Base-by-base conservation (phyloP, 2,888 invertebrate genomes). In the Steinernema carpocapsae region DNA sequence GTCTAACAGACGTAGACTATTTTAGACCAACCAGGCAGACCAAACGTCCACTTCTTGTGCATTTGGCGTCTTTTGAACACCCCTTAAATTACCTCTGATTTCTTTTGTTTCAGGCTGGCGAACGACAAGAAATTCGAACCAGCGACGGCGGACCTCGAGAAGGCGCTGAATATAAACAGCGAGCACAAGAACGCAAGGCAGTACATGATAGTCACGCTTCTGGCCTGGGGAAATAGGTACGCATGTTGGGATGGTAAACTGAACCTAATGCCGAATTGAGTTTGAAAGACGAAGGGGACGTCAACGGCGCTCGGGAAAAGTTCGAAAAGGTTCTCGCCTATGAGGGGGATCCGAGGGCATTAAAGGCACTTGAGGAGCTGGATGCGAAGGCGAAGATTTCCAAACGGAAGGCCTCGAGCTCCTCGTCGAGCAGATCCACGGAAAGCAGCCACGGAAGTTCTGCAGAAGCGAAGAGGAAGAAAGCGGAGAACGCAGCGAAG, bases 61-160 rank as follows among this genome's bases (percentile, higher is more conserved):
- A 43, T 4, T 74, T 51, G 48, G 52, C 45, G n/a, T n/a, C n/a
- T n/a, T n/a, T n/a, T n/a, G n/a, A n/a, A n/a, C n/a, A n/a, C n/a
- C n/a, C n/a, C n/a, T n/a, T n/a, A n/a, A n/a, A n/a, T n/a, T n/a
- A 6, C 37, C 37, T 37, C 37, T 37, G 37, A 37, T 37, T 37
- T 37, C 37, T 37, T 86, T 37, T n/a, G n/a, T 37, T 87, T 43
- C 84, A 91, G 91, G 77, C 91, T 94, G 88, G 96, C 96, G 14
- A 96, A 96, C 88, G 94, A 93, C 87, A 94, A 94, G 79, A 94
- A 93, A 84, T 95, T 94, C 89, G 92, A 93, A 84, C 94, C 94
- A 88, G 96, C 96, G 0, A 93, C 96, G 80, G 93, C 94, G 84
- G 96, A 97, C 88, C 95, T 97, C 89, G 94, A 95, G 89, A 92